A percentile compares a stretch with the other conserved stretches of the same genome.
These are phyloP conservation scores for Oncorhynchus masou DNA, from an alignment of 2,113 vertebrate genomes.

Conservation along the genomic window DNA sequence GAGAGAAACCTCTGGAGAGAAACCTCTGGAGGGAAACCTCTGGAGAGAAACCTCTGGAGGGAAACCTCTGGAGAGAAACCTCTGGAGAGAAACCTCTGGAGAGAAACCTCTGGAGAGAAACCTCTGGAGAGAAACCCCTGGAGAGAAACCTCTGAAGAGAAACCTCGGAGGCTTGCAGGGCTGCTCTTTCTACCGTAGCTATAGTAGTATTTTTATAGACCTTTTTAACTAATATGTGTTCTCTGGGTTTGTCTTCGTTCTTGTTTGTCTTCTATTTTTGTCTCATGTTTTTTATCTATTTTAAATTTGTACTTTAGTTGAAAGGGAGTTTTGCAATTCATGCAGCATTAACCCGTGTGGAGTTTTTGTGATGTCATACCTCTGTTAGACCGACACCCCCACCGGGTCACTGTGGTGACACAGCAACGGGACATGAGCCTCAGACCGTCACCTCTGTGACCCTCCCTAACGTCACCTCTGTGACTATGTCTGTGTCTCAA, in stretches of 20 bases:
- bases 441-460: conserved; percentile 29
- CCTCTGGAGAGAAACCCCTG: conserved; percentile 62
- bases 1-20: too few species aligned
- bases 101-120: conserved; percentile 22
- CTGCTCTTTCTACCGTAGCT: conserved; percentile 81
- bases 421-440: conserved; percentile 30
- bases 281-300: conserved; percentile 26
- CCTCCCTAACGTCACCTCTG: too few species aligned
- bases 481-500: too few species aligned
- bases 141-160: too few species aligned
- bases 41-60: conserved; percentile 19
- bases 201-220: conserved; percentile 85
- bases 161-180: conserved; percentile 81
- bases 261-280: conserved; percentile 23
- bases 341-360: conserved; percentile 74
- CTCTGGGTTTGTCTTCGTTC: conserved; percentile 15
- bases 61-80: conserved; percentile 30
- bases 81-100: conserved; percentile 60
- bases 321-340: conserved; percentile 84
- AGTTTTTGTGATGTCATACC: conserved; percentile 77
- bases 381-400: conserved; percentile 76
- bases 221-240: conserved; percentile 58
- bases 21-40: conserved; percentile 45
- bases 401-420: conserved; percentile 35
- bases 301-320: conserved; percentile 75